Conservation (phyloP, 2,113 vertebrate genomes). For the Thymallus thymallus region DNA sequence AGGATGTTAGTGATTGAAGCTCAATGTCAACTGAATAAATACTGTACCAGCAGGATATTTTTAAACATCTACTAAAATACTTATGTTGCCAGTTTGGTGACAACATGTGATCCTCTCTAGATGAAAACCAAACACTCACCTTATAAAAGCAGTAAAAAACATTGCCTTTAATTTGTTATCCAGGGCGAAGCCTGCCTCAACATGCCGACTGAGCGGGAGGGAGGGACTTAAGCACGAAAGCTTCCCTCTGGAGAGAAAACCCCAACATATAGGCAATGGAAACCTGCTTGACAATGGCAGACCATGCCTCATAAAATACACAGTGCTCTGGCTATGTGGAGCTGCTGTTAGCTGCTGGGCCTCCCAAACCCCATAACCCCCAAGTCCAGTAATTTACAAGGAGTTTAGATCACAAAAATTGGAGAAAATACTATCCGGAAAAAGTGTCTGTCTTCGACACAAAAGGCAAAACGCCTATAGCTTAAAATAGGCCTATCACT, state of each 20-base stretch:
- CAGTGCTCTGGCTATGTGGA: neutral
- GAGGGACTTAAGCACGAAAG: neutral
- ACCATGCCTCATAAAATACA: conserved; percentile 23
- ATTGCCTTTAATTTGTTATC: conserved; percentile 28
- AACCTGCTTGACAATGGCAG: conserved; percentile 36
- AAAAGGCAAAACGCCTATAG: no score
- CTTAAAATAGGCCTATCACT: no score
- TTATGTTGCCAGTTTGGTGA: conserved; percentile 8
- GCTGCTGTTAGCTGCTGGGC: neutral
- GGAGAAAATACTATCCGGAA: no score
- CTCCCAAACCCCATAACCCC: neutral
- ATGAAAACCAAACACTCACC: conserved; percentile 41
- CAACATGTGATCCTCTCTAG: conserved; percentile 19
- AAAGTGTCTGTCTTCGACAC: no score
- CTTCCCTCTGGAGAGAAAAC: conserved; percentile 1
- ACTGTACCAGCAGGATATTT: neutral
- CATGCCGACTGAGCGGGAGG: conserved; percentile 5
- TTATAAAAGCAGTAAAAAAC: conserved; percentile 18
- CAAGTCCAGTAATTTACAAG: neutral
- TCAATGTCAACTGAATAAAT: no score
- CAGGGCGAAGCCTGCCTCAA: neutral
- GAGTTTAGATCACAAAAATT: no score
- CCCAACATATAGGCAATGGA: conserved; percentile 19
- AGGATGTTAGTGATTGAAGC: no score
- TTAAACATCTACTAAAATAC: conserved; percentile 18